Evolutionary conservation across 53 echinoderm and acorn worm species (phyloP).

Genomic region (Actinopyga echinites): DNA sequence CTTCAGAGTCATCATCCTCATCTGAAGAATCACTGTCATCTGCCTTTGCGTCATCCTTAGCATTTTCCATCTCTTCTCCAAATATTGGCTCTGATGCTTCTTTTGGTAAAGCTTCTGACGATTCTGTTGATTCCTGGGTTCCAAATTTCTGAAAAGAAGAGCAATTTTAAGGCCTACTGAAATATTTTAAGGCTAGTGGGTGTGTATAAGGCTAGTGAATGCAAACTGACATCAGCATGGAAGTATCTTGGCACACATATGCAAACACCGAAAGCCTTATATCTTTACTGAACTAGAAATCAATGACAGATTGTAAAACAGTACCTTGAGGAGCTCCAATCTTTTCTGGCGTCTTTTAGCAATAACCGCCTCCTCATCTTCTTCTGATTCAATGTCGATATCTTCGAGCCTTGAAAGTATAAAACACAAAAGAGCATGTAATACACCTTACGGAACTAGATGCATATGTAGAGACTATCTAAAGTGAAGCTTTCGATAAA

Average conservation of each 20-base stretch:
- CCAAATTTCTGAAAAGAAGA: not conserved
- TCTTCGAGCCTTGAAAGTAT: not conserved
- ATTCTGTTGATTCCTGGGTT: not conserved
- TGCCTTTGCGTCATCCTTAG: constrained; percentile 15
- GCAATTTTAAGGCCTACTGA: not conserved
- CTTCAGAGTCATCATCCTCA: constrained; percentile 33
- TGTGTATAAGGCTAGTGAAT: no score
- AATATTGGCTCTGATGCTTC: constrained; percentile 21
- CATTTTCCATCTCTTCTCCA: constrained; percentile 16
- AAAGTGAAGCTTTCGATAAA: no score
- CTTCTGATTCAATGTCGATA: constrained; percentile 80
- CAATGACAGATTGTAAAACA: not conserved
- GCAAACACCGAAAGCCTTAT: no score
- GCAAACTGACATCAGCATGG: no score
- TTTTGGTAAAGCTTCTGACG: not conserved
- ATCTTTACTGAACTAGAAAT: not conserved
- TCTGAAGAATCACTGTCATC: constrained; percentile 10
- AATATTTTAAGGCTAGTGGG: no score
- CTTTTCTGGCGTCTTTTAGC: constrained; percentile 85
- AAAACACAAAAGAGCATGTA: not conserved
- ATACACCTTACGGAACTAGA: no score
- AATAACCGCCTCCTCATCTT: constrained; percentile 90
- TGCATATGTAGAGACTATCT: no score
- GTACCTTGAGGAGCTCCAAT: constrained; percentile 82
- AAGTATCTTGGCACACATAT: no score